Percentiles rank a stretch among this genome's conserved stretches.
phyloP scores from a whole-genome alignment of 2,113 vertebrate species.

The Corvus hawaiiensis region DNA sequence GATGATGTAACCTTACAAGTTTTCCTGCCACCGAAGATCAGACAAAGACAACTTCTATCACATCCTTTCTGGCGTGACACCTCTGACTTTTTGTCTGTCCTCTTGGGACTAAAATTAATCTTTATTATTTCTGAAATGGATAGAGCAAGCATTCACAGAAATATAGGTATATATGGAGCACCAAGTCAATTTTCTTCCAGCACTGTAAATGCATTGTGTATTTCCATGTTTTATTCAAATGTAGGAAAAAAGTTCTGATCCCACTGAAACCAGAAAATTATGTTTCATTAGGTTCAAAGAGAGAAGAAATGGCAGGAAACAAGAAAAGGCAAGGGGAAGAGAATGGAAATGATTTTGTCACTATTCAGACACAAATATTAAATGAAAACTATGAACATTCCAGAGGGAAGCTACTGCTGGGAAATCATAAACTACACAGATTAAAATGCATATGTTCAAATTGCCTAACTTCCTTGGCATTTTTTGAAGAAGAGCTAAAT shows the following conservation, averaged over 20 bases:
- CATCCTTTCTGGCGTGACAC: fast-evolving
- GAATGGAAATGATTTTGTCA: not conserved
- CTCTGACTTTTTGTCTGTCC: not conserved
- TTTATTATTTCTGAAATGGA: not conserved
- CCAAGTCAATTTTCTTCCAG: not conserved
- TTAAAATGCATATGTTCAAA: not conserved
- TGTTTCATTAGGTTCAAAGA: not conserved
- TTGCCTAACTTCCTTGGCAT: not conserved
- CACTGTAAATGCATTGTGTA: not conserved
- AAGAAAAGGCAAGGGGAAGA: not conserved
- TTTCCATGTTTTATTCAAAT: not conserved
- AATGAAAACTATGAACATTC: not conserved
- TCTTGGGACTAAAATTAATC: not conserved
- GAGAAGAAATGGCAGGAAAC: not conserved
- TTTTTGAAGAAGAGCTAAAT: not conserved
- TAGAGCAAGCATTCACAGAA: not conserved
- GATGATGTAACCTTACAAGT: not conserved
- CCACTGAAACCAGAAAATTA: not conserved
- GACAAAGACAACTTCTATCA: not conserved
- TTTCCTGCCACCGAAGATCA: not conserved
- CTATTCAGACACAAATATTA: not conserved
- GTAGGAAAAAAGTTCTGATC: not conserved
- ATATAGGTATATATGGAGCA: not conserved
- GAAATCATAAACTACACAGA: not conserved
- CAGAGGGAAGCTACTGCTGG: not conserved